Percentiles rank a stretch among this genome's conserved stretches.
Evolutionary conservation across 2,888 invertebrate genomes (phyloP).

Genomic region (Eupithecia abbreviata): DNA sequence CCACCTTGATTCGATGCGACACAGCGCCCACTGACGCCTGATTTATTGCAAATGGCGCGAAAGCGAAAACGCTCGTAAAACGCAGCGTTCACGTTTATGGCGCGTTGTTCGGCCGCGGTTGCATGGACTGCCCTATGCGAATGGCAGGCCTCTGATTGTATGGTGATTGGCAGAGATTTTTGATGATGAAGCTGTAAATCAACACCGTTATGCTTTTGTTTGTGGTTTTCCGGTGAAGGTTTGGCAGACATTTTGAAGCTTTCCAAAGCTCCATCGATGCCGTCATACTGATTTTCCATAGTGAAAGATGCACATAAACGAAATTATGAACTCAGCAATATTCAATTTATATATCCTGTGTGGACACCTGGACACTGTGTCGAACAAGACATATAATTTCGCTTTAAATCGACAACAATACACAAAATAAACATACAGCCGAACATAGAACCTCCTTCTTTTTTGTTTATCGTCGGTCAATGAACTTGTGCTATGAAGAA

Average conservation of each 20-base stretch:
- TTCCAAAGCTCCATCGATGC: background rate
- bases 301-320: too few species aligned
- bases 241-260: background rate
- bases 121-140: slow-evolving; percentile 64
- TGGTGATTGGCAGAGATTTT: slow-evolving; percentile 39
- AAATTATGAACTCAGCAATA: too few species aligned
- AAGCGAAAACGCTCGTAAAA: slow-evolving; percentile 82
- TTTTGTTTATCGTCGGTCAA: too few species aligned
- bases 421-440: too few species aligned
- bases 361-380: too few species aligned
- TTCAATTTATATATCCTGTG: too few species aligned
- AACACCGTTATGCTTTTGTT: slow-evolving; percentile 3
- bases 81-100: slow-evolving; percentile 70
- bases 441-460: too few species aligned
- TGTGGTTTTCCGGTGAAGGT: slow-evolving; percentile 14
- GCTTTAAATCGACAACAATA: too few species aligned
- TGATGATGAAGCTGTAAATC: slow-evolving; percentile 30
- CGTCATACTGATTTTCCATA: background rate
- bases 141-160: slow-evolving; percentile 63
- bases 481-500: too few species aligned
- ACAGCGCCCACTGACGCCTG: slow-evolving; percentile 77
- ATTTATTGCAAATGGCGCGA: slow-evolving; percentile 83
- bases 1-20: slow-evolving; percentile 64
- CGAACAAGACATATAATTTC: too few species aligned
- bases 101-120: slow-evolving; percentile 73